Evolutionary conservation across 2,888 invertebrate genomes (phyloP), one percentile per base, ranked within the genome.

Genomic region (Hermaeophaga mercurialis): DNA sequence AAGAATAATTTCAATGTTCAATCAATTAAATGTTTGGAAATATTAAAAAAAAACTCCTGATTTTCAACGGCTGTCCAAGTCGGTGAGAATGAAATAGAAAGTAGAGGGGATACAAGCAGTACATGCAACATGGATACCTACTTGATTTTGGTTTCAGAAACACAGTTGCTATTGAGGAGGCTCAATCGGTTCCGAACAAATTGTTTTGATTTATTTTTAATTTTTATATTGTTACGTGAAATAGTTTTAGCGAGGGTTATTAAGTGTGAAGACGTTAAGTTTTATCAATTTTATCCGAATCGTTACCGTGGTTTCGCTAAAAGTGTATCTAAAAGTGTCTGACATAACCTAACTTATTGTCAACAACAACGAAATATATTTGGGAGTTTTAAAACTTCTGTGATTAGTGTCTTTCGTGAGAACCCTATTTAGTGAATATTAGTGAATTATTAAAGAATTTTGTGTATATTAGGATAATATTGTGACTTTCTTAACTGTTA

Each of bases 51-150:
- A 39, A 39, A 33, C 12, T 24, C 18, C 15, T 11, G 12, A 24
- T 19, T 19, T 28, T 14, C 5, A 18, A 7, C 15, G 19, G 34
- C 33, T 15, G n/a, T 4, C 9, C 41, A 54, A 59, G 34, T 14
- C 15, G 46, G 14, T 18, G 12, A 17, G 61, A 47, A 56, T 48
- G 62, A 59, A 57, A 55, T 58, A 52, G 15, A 24, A 1, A 34
- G 24, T 22, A 17, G 43, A 34, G 43, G 60, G 56, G 60, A 50
- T 50, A 5, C 58, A 48, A 63, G 60, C 56, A 46, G 66, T 66
- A 67, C 68, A 69, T 66, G 66, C 65, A 66, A 69, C 67, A 70
- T 67, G 67, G 66, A 66, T 62, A 64, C 67, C 64, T 56, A 63
- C 38, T 52, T 33, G 43, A 52, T 52, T 56, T 56, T 39, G 56